Percentiles rank a stretch among this genome's conserved stretches.
phyloP scores from a whole-genome alignment of 30 jellyfish, hydroid and myxozoan genomes.

The Cassiopea andromeda region DNA sequence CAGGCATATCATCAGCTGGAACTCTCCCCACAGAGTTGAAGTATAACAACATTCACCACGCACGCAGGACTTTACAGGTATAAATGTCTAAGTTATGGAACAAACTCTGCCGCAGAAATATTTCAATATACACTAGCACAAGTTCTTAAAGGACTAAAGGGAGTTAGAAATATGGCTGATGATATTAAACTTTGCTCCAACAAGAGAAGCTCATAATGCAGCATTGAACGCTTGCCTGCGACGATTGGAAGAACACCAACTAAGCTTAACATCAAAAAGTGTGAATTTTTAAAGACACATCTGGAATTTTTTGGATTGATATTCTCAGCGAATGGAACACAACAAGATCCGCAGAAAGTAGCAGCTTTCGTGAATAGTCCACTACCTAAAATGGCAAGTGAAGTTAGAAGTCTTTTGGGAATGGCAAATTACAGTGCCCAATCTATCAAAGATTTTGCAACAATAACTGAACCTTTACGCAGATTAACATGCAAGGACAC shows the following conservation, averaged over 20 bases:
- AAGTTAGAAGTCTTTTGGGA: constrained; percentile 44
- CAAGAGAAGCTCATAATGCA: constrained; percentile 50
- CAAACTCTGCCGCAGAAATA: constrained; percentile 17
- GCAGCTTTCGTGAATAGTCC: constrained; percentile 12
- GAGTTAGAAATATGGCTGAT: neutral
- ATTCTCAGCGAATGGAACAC: constrained; percentile 27
- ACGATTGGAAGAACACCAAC: constrained; percentile 5
- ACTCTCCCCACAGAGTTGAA: neutral
- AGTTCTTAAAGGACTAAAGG: constrained; percentile 2
- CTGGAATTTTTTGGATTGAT: constrained; percentile 59
- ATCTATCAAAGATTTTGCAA: constrained; percentile 13
- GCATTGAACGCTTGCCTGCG: constrained; percentile 20
- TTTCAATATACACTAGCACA: constrained; percentile 35
- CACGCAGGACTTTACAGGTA: constrained; percentile 24
- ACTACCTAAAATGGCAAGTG: constrained; percentile 18
- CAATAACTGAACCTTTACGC: constrained; percentile 58
- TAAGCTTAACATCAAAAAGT: constrained; percentile 18
- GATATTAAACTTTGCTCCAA: constrained; percentile 45
- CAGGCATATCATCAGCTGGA: constrained; percentile 51
- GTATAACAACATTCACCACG: constrained; percentile 1
- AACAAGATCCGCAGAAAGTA: constrained; percentile 35
- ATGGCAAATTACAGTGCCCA: constrained; percentile 43
- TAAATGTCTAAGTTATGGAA: neutral
- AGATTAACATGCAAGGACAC: constrained; percentile 7
- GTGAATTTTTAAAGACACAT: constrained; percentile 3